Percentiles rank a stretch among this genome's conserved stretches.
Evolutionary conservation across 2,113 vertebrate species (phyloP).

Genomic region (Ptyas mucosa): DNA sequence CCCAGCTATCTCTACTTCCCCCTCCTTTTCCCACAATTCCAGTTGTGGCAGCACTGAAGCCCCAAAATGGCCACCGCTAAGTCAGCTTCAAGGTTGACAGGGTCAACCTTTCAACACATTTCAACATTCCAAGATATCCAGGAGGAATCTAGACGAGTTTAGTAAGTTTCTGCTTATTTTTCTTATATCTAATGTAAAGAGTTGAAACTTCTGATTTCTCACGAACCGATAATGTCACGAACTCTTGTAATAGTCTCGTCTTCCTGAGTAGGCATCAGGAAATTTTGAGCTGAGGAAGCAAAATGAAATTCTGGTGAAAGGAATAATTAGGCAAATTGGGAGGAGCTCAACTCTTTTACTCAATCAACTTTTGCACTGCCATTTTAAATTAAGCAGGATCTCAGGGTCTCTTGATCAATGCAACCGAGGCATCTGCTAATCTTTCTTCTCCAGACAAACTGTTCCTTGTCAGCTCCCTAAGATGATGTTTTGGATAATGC

Average conservation of each 20-base stretch:
- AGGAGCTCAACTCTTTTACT: neutral
- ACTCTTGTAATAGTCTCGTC: neutral
- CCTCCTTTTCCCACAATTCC: too few species aligned
- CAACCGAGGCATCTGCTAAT: neutral
- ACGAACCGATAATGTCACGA: neutral
- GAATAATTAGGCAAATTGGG: neutral
- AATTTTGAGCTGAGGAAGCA: neutral
- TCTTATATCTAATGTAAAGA: neutral
- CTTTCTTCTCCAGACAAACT: neutral
- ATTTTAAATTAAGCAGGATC: neutral
- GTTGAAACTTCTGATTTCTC: neutral
- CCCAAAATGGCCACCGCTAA: too few species aligned
- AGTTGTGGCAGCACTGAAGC: too few species aligned
- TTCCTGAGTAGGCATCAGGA: neutral
- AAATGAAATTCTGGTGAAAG: neutral
- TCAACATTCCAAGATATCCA: too few species aligned
- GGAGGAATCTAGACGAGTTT: neutral
- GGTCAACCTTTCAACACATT: too few species aligned
- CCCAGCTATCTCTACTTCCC: too few species aligned
- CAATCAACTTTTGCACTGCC: neutral
- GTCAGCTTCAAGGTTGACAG: too few species aligned
- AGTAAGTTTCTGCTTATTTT: neutral
- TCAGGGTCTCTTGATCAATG: neutral
- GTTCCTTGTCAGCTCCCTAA: neutral
- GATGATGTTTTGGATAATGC: neutral